Evolutionary conservation across 1,140 invertebrate species (phyloP).

Genomic region (Theocolax elegans): DNA sequence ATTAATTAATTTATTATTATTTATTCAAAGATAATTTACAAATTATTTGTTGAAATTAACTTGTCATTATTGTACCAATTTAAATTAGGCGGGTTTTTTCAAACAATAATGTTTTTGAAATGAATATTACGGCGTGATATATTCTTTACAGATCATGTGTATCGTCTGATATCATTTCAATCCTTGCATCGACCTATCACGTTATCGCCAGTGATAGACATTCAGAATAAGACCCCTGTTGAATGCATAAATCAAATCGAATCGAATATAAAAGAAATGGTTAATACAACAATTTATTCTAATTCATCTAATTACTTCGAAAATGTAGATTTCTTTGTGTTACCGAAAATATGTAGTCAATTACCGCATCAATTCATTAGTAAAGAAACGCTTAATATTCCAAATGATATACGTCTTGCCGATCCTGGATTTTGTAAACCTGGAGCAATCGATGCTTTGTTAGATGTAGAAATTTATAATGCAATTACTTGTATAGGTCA

Average conservation of each 20-base stretch:
- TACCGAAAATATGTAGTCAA: neutral
- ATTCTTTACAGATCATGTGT: no score
- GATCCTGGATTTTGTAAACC: neutral
- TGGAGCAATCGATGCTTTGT: neutral
- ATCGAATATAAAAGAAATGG: neutral
- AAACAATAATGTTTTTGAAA: no score
- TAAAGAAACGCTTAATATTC: neutral
- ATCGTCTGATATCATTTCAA: no score
- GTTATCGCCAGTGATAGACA: neutral
- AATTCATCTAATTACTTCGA: neutral
- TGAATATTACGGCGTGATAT: no score
- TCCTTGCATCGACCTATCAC: no score
- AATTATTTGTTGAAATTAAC: no score
- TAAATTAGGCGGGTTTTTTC: no score
- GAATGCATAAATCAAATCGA: neutral
- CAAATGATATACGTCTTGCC: neutral
- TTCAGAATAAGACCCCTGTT: neutral
- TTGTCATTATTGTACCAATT: no score
- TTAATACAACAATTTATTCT: neutral
- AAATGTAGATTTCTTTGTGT: neutral
- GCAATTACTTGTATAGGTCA: neutral
- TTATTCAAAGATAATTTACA: no score
- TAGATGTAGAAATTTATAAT: neutral
- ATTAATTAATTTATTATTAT: no score
- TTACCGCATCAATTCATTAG: neutral